Evolutionary conservation across 2,888 invertebrate species (phyloP).

Genomic region (Lithosia quadra): DNA sequence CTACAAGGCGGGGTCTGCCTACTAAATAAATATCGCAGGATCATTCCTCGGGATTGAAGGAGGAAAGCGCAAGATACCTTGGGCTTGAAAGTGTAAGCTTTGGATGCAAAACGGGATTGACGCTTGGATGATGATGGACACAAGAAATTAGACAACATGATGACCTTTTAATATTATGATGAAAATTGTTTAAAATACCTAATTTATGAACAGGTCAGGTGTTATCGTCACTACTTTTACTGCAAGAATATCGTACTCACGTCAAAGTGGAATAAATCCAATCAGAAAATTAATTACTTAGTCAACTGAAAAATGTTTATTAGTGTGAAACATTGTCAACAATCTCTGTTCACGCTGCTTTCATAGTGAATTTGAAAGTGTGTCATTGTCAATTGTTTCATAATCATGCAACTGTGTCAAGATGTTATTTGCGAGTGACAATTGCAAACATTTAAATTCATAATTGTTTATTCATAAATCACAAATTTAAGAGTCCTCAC

Average conservation of each 20-base stretch:
- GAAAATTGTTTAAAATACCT: too few relatives aligned
- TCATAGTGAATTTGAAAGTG: constrained; percentile 66
- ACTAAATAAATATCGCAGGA: too few relatives aligned
- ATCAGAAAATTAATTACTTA: background rate
- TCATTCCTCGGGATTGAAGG: too few relatives aligned
- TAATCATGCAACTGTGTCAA: constrained; percentile 65
- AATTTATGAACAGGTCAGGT: too few relatives aligned
- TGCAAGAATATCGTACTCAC: background rate
- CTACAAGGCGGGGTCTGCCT: too few relatives aligned
- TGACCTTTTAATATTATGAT: too few relatives aligned
- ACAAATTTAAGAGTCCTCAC: background rate
- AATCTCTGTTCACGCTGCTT: background rate
- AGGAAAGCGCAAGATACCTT: background rate
- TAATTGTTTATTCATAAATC: background rate
- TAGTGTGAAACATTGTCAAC: background rate
- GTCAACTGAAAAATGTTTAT: background rate
- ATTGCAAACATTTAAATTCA: constrained; percentile 32
- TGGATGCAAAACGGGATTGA: background rate
- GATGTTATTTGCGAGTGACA: constrained; percentile 55
- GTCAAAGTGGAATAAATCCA: background rate
- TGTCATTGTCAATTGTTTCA: constrained; percentile 76
- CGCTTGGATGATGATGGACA: background rate
- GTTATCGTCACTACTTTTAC: too few relatives aligned
- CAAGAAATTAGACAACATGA: too few relatives aligned
- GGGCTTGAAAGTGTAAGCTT: background rate